These are phyloP conservation scores for Myodes glareolus DNA, from an alignment of 2,113 vertebrate genomes.

Conservation along the genomic window DNA sequence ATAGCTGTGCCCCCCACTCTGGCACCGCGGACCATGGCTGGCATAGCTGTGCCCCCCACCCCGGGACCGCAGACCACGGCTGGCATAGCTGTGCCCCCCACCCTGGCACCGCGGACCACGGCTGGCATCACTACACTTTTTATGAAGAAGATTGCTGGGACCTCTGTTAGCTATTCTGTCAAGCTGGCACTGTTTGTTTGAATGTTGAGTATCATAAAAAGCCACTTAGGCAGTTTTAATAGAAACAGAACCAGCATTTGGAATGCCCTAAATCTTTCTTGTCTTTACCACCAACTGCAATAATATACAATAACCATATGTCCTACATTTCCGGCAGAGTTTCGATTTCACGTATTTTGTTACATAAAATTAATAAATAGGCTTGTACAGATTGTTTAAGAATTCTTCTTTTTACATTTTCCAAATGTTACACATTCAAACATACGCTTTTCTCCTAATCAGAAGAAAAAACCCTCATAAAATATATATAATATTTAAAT, in stretches of 20 bases:
- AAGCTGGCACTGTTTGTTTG: conserved; percentile 9
- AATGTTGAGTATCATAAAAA: conserved; percentile 52
- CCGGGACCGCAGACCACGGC: fast-evolving
- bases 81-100: background rate
- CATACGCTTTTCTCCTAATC: background rate
- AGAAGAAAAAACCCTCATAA: background rate
- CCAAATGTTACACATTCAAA: conserved; percentile 38
- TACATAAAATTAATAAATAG: conserved; percentile 54
- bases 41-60: too few species aligned
- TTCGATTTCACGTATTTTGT: conserved; percentile 37
- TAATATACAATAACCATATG: conserved; percentile 37
- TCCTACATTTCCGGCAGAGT: conserved; percentile 40
- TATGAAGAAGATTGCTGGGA: background rate
- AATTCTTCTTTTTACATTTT: conserved; percentile 34
- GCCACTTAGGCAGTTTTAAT: conserved; percentile 38
- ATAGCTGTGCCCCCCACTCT: background rate
- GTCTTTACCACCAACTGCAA: conserved; percentile 31
- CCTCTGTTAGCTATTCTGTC: background rate
- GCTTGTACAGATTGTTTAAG: background rate
- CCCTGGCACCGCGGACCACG: fast-evolving
- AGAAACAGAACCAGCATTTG: conserved; percentile 46
- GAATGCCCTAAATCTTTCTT: conserved; percentile 43
- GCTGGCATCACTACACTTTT: background rate
- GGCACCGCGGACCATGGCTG: background rate
- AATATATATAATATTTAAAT: background rate